Evolutionary conservation across 2,113 vertebrate species (phyloP).

Genomic region (Aspiorhynchus laticeps): DNA sequence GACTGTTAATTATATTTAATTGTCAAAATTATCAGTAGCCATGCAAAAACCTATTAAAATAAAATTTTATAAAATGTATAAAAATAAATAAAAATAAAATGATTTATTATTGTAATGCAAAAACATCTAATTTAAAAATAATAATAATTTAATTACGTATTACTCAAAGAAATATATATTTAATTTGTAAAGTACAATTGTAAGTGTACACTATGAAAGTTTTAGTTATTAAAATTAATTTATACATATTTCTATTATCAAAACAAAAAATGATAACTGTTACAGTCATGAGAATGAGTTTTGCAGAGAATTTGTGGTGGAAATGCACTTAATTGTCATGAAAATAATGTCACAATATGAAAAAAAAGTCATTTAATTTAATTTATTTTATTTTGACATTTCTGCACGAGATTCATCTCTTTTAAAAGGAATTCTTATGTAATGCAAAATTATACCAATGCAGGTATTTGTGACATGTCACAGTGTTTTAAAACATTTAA

Average conservation of each 20-base stretch:
- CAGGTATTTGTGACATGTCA: no score
- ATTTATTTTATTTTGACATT: background rate
- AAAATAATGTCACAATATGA: background rate
- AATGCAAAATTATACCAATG: constrained; percentile 30
- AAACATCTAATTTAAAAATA: background rate
- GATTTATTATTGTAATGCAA: background rate
- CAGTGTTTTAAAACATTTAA: background rate
- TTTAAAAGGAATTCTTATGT: background rate
- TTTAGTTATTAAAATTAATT: background rate
- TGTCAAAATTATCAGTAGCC: background rate
- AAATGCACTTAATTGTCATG: background rate
- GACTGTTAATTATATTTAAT: background rate
- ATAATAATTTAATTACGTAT: background rate
- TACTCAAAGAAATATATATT: background rate
- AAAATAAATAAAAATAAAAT: no score
- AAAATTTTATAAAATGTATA: no score
- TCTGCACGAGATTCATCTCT: background rate
- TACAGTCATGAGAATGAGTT: background rate
- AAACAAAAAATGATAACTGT: background rate
- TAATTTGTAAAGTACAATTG: background rate
- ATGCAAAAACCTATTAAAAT: background rate
- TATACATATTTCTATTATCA: background rate
- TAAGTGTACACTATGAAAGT: background rate
- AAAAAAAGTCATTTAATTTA: background rate
- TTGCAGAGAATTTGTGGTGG: background rate